Conservation (phyloP, 2,888 invertebrate species). For the Limnephilus auricula region DNA sequence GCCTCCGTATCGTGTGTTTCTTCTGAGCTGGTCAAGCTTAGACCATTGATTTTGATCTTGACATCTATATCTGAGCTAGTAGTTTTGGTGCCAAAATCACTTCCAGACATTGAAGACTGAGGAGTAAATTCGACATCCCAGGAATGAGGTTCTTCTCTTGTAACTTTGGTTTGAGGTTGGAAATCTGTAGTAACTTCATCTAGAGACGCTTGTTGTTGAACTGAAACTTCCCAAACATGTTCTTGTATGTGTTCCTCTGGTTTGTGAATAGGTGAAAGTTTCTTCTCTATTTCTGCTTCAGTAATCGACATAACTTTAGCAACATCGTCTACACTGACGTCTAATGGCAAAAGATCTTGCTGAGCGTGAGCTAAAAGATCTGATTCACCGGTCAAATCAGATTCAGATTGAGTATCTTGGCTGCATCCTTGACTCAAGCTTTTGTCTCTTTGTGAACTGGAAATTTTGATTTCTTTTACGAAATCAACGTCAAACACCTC, state of each 20-base stretch:
- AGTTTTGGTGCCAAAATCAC: slow-evolving; percentile 60
- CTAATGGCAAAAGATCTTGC: slow-evolving; percentile 63
- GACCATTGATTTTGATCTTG: slow-evolving; percentile 62
- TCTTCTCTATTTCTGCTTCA: slow-evolving; percentile 71
- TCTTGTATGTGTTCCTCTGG: slow-evolving; percentile 75
- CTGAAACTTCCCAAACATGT: slow-evolving; percentile 75
- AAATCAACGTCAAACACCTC: slow-evolving; percentile 77
- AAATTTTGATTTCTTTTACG: slow-evolving; percentile 77
- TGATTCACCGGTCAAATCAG: slow-evolving; percentile 76
- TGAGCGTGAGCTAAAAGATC: slow-evolving; percentile 68
- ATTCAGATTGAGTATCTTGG: slow-evolving; percentile 79
- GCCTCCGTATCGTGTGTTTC: slow-evolving; percentile 62
- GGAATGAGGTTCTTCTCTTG: slow-evolving; percentile 59
- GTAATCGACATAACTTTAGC: slow-evolving; percentile 72
- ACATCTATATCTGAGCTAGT: slow-evolving; percentile 63
- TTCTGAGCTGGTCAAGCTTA: slow-evolving; percentile 62
- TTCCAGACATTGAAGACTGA: slow-evolving; percentile 63
- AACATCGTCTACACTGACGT: slow-evolving; percentile 60
- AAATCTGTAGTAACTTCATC: slow-evolving; percentile 67
- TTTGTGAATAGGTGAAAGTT: slow-evolving; percentile 74
- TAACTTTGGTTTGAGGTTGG: slow-evolving; percentile 57
- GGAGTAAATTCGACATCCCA: slow-evolving; percentile 62
- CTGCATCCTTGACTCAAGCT: slow-evolving; percentile 77
- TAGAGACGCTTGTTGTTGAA: slow-evolving; percentile 73
- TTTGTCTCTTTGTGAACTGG: slow-evolving; percentile 75